phyloP scores from a whole-genome alignment of 2,888 invertebrate genomes.

The Heteromyza rotundicornis region DNA sequence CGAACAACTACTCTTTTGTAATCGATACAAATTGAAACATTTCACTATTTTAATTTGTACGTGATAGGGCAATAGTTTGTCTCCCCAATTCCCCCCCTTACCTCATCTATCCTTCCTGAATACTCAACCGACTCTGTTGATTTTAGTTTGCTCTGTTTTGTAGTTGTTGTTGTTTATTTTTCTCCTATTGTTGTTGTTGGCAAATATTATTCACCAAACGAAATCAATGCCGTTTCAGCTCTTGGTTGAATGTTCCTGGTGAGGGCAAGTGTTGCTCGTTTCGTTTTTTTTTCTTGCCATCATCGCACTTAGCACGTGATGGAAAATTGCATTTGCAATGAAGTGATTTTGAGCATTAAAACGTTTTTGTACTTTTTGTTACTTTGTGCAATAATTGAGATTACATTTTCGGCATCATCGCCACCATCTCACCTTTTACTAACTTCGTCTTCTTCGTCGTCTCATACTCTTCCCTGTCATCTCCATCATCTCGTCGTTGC shows the following conservation, averaged over 20 bases:
- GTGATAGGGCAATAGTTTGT: slow-evolving; percentile 56
- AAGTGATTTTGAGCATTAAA: slow-evolving; percentile 42
- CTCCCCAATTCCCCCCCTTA: neutral
- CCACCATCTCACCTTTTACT: neutral
- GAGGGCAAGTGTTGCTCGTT: neutral
- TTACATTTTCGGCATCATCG: slow-evolving; percentile 12
- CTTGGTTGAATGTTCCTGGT: slow-evolving; percentile 23
- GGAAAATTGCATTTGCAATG: slow-evolving; percentile 50
- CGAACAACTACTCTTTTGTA: slow-evolving; percentile 29
- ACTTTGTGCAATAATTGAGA: slow-evolving; percentile 16
- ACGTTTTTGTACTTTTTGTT: slow-evolving; percentile 3
- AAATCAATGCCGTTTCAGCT: no score
- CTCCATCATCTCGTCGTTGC: neutral
- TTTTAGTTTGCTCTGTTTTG: slow-evolving; percentile 11
- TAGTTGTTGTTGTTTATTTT: slow-evolving; percentile 24
- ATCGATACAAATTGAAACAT: slow-evolving; percentile 53
- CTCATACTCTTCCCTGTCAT: neutral
- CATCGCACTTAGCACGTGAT: slow-evolving; percentile 52
- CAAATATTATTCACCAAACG: slow-evolving; percentile 38
- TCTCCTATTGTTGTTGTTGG: slow-evolving; percentile 30
- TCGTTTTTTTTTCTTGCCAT: slow-evolving; percentile 33
- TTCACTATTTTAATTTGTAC: slow-evolving; percentile 57
- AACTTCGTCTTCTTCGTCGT: neutral
- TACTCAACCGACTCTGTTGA: neutral
- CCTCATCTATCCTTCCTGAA: neutral